Conservation (phyloP, 2,113 vertebrate species). For the Oreochromis spilurus region DNA sequence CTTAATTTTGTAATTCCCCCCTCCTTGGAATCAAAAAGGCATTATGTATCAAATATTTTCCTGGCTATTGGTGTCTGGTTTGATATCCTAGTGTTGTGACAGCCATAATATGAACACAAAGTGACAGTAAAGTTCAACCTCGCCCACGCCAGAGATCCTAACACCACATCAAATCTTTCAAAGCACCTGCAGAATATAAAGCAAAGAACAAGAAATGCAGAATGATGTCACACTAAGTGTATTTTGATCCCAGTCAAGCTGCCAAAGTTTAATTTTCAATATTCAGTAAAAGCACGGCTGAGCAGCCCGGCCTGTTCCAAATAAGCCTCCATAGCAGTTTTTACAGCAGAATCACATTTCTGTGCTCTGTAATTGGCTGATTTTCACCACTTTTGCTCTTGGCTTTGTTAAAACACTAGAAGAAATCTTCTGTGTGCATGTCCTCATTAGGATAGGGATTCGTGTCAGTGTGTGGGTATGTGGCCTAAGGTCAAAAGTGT, state of each 20-base stretch:
- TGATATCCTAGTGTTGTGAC: not conserved
- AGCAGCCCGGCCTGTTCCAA: not conserved
- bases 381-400: not conserved
- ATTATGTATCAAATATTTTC: not conserved
- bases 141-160: not conserved
- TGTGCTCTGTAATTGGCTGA: not conserved
- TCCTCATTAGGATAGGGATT: not conserved
- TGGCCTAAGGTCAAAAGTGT: not conserved
- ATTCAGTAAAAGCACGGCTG: not conserved
- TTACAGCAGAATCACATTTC: not conserved
- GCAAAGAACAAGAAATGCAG: not conserved
- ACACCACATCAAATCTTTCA: not conserved
- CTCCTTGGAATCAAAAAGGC: not conserved
- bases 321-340: not conserved
- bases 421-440: not conserved
- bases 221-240: not conserved
- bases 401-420: not conserved
- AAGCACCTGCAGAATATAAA: not conserved
- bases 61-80: not conserved
- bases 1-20: fast-evolving
- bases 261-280: not conserved
- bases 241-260: not conserved
- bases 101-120: not conserved
- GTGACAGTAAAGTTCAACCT: not conserved
- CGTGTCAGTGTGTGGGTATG: not conserved